Conservation (phyloP, 2,797 vertebrate species). For the Scarus forsteni region DNA sequence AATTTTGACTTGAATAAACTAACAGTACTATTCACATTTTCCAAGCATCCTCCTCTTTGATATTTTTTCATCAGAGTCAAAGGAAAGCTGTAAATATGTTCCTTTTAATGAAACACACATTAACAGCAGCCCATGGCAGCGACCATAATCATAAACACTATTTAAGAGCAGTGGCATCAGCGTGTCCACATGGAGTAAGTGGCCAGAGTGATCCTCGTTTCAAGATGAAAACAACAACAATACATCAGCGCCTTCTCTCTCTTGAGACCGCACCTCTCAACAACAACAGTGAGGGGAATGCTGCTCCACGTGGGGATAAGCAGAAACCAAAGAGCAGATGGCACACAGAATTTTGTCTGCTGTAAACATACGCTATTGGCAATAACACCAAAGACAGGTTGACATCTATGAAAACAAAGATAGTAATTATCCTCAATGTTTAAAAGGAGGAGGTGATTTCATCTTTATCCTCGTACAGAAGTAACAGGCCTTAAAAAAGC, state of each 20-base stretch:
- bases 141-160: constrained; percentile 35
- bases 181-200: constrained; percentile 26
- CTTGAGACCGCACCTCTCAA: constrained; percentile 36
- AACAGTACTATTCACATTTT: neutral
- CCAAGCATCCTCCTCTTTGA: neutral
- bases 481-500: constrained; percentile 1
- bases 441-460: constrained; percentile 11
- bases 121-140: constrained; percentile 33
- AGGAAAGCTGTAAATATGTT: neutral
- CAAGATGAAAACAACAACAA: constrained; percentile 55
- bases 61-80: neutral
- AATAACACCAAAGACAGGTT: neutral
- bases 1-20: too few species aligned
- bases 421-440: constrained; percentile 15
- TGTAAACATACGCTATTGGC: neutral
- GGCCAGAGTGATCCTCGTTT: constrained; percentile 24
- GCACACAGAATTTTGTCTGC: neutral
- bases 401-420: constrained; percentile 4
- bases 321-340: neutral
- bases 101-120: constrained; percentile 35
- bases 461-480: constrained; percentile 12
- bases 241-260: constrained; percentile 45
- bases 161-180: constrained; percentile 43
- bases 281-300: constrained; percentile 34
- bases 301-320: constrained; percentile 9